phyloP scores from a whole-genome alignment of 1,140 invertebrate species.

The Littorina saxatilis region DNA sequence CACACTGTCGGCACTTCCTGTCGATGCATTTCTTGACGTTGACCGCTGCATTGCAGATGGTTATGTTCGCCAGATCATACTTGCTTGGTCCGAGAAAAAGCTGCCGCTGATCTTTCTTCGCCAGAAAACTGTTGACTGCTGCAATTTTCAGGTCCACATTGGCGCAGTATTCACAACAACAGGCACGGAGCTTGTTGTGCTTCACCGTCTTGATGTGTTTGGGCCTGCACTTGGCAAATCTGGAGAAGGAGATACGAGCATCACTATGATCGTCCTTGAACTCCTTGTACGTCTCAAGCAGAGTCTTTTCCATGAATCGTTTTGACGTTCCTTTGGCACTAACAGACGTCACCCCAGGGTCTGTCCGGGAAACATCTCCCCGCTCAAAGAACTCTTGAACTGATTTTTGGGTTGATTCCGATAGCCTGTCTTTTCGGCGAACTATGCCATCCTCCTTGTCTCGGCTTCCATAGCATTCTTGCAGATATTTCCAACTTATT shows the following conservation, averaged over 20 bases:
- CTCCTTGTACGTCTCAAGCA: neutral
- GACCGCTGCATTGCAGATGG: too few species aligned
- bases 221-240: neutral
- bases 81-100: neutral
- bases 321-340: neutral
- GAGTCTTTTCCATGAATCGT: neutral
- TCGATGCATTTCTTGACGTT: neutral
- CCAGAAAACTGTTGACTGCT: neutral
- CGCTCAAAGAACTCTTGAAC: too few species aligned
- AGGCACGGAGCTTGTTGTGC: neutral
- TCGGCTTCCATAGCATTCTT: too few species aligned
- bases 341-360: neutral
- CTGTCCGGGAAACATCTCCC: too few species aligned
- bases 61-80: too few species aligned
- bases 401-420: too few species aligned
- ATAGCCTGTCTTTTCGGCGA: too few species aligned
- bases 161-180: neutral
- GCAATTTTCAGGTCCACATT: neutral
- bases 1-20: neutral
- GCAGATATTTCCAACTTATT: too few species aligned
- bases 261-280: too few species aligned
- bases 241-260: too few species aligned
- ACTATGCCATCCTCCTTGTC: too few species aligned
- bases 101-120: neutral
- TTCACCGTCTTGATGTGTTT: neutral